Conservation (phyloP, 2,888 invertebrate species). For the Abrostola tripartita region DNA sequence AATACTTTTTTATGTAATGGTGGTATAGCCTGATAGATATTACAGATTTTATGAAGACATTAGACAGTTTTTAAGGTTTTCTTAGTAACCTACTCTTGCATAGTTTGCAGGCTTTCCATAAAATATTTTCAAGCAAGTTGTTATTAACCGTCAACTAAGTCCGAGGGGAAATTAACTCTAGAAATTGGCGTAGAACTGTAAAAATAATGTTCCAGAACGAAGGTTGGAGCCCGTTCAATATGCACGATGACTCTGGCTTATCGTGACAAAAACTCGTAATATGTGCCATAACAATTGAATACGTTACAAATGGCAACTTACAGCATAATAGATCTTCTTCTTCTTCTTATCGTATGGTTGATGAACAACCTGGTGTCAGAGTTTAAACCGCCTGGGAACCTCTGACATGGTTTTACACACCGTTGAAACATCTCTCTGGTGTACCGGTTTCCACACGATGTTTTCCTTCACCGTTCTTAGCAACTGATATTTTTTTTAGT, state of each 20-base stretch:
- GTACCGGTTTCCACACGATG: too few species aligned
- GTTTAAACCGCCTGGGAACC: too few species aligned
- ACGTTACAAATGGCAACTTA: too few species aligned
- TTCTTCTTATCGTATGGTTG: too few species aligned
- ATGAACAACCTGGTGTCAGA: too few species aligned
- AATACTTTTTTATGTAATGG: background rate
- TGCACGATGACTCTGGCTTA: background rate
- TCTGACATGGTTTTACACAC: too few species aligned
- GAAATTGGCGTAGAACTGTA: background rate
- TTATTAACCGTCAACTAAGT: constrained; percentile 11
- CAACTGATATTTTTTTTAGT: too few species aligned
- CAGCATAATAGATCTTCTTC: too few species aligned
- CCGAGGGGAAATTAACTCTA: constrained; percentile 9
- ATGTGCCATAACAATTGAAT: too few species aligned
- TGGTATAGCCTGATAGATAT: background rate
- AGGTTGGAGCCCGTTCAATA: background rate
- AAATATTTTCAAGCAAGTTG: constrained; percentile 5
- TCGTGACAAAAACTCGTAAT: background rate
- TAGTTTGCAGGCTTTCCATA: constrained; percentile 12
- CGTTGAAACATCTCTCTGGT: too few species aligned
- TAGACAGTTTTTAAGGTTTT: background rate
- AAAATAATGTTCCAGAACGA: constrained; percentile 4
- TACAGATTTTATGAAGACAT: background rate
- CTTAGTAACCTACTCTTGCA: background rate
- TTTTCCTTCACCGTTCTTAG: too few species aligned